Evolutionary conservation across 2,888 invertebrate species (phyloP), one percentile per base, ranked within the genome.

Genomic region (Cheilosia grossa): DNA sequence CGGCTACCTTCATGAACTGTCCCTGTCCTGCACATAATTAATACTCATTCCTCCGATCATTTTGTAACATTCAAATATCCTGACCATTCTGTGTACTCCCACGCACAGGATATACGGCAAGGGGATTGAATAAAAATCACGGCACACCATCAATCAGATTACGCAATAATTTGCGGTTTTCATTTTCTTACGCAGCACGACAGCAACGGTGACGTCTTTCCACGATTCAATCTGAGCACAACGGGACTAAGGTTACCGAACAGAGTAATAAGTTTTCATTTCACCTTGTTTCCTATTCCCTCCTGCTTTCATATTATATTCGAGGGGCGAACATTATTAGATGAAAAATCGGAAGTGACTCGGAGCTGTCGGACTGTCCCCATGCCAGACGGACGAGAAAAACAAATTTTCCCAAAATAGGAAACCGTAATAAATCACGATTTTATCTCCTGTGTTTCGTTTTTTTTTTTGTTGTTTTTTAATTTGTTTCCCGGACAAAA

Each of bases 391-490:
- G 40, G 70, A n/a, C 51, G 49, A 37, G 37, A 42, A 78, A 78
- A 61, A 69, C 72, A 73, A 67, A 79, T 69, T 79, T 83, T 61
- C 37, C 64, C 40, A 54, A 74, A 74, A 74, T 66, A 63, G 80
- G 59, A 73, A 70, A 83, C 74, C 80, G 80, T 74, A 74, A 83
- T 83, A 83, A 83, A 83, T 83, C 83, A 83, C 63, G 80, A 74
- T 70, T 70, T 80, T 74, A 83, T 83, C 83, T 80, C 37, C 56
- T 37, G 37, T 37, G 37, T 51, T 54, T 63, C 53, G 58, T 80
- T 80, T 69, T 64, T 73, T 74, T 73, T 69, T 47, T 37, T 63
- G 21, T 44, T 42, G 51, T 56, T 58, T 69, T 83, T 83, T 74
- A 80, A 83, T 80, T 83, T 74, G 37, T 74, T 83, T n/a, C 42